These are phyloP conservation scores for Eleutherodactylus coqui DNA, from an alignment of 2,797 vertebrate species.

Conservation along the genomic window DNA sequence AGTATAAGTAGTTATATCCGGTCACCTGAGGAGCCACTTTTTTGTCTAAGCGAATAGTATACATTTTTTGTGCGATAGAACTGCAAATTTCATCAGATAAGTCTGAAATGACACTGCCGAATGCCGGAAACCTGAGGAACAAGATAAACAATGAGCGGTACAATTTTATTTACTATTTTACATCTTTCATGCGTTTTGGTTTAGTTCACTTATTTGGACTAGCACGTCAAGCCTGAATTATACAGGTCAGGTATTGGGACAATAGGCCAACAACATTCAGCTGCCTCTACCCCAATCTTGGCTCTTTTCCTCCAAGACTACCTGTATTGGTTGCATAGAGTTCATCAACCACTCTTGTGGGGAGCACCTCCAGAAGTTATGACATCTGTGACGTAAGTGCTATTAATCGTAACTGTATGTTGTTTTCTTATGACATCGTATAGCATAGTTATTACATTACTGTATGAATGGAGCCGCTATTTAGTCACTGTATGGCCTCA, in stretches of 20 bases:
- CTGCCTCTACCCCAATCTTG: not conserved
- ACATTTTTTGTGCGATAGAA: not conserved
- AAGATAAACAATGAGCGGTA: not conserved
- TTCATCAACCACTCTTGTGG: too few relatives aligned
- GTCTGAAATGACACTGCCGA: not conserved
- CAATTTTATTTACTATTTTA: too few relatives aligned
- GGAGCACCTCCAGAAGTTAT: too few relatives aligned
- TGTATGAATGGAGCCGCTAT: not conserved
- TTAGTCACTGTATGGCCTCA: not conserved
- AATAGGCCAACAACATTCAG: too few relatives aligned
- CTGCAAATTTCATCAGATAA: not conserved
- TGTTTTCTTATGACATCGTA: not conserved
- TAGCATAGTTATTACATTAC: not conserved
- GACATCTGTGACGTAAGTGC: too few relatives aligned
- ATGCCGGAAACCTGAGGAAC: constrained; percentile 9
- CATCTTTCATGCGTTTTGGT: too few relatives aligned
- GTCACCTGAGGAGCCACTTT: constrained; percentile 18
- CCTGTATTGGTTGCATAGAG: too few relatives aligned
- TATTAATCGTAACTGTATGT: too few relatives aligned
- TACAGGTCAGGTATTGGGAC: too few relatives aligned
- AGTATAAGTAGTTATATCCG: not conserved
- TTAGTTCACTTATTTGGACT: too few relatives aligned
- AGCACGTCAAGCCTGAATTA: too few relatives aligned
- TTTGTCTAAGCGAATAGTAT: not conserved
- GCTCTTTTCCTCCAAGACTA: not conserved